These are phyloP conservation scores for Scolopax bukidnonensis DNA, from an alignment of 2,797 vertebrate species.

Conservation along the genomic window DNA sequence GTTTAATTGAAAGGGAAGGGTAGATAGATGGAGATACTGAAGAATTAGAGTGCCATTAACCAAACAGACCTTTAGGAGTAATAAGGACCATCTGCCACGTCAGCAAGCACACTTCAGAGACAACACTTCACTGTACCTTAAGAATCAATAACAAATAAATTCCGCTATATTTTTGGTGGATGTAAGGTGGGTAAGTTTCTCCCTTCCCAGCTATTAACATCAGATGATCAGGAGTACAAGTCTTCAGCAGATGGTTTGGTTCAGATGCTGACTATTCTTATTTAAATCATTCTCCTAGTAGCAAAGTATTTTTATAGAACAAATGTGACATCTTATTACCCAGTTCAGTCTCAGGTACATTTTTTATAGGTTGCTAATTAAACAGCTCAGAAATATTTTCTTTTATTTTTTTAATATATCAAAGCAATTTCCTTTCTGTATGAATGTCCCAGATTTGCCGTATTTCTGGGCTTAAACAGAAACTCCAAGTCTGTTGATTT, in stretches of 20 bases:
- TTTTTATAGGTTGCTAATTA: constrained; percentile 70
- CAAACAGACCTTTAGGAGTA: constrained; percentile 73
- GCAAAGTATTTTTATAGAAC: constrained; percentile 65
- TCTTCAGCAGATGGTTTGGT: constrained; percentile 44
- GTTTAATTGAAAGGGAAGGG: constrained; percentile 75
- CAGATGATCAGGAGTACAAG: constrained; percentile 25
- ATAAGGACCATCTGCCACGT: constrained; percentile 76
- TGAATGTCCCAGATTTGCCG: constrained; percentile 47
- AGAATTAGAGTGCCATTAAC: constrained; percentile 76
- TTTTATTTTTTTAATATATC: constrained; percentile 2
- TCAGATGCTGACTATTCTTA: constrained; percentile 60
- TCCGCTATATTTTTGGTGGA: background rate
- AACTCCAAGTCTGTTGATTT: constrained; percentile 56
- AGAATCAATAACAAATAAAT: constrained; percentile 71
- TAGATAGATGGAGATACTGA: constrained; percentile 71
- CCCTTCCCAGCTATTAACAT: constrained; percentile 42
- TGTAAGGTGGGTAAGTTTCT: constrained; percentile 37
- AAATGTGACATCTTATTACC: constrained; percentile 63
- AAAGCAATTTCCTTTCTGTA: constrained; percentile 48
- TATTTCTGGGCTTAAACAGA: constrained; percentile 55
- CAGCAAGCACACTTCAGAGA: constrained; percentile 44
- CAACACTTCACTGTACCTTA: constrained; percentile 37
- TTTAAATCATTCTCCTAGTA: constrained; percentile 58
- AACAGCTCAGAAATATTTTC: constrained; percentile 63
- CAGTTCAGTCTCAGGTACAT: constrained; percentile 44